Conservation (phyloP, 2,113 vertebrate species). For the Pholis gunnellus region DNA sequence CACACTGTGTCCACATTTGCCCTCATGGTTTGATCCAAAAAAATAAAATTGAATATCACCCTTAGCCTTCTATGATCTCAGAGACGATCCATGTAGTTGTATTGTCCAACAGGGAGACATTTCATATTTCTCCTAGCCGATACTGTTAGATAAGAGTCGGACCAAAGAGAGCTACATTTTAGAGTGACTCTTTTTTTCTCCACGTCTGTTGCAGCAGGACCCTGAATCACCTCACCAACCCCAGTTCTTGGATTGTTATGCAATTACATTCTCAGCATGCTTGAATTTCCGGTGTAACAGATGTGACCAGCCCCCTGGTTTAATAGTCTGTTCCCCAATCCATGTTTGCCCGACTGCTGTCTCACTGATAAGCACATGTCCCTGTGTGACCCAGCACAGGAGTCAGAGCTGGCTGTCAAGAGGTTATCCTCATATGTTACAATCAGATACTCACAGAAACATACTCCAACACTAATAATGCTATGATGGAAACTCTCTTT, state of each 20-base stretch:
- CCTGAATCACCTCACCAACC: constrained; percentile 48
- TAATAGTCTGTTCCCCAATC: constrained; percentile 54
- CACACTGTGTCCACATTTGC: neutral
- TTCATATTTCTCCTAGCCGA: constrained; percentile 1
- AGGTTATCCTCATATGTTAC: constrained; percentile 34
- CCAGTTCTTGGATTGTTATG: constrained; percentile 54
- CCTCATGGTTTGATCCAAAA: constrained; percentile 8
- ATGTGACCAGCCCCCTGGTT: constrained; percentile 61
- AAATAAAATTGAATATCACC: constrained; percentile 16
- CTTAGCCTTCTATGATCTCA: neutral
- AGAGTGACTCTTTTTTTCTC: constrained; percentile 10
- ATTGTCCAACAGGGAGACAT: constrained; percentile 20
- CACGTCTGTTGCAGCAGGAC: constrained; percentile 7
- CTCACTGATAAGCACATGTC: constrained; percentile 64
- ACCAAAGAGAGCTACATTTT: constrained; percentile 17
- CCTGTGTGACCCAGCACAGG: constrained; percentile 59
- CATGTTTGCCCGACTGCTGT: constrained; percentile 71
- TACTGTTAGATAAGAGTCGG: constrained; percentile 22
- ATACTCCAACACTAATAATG: neutral
- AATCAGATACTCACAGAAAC: constrained; percentile 24
- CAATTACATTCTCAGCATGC: constrained; percentile 64
- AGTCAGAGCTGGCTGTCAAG: neutral
- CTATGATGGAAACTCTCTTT: neutral
- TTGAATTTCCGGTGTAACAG: constrained; percentile 61
- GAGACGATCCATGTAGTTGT: neutral